Evolutionary conservation across 2,797 vertebrate genomes (phyloP), one percentile per base, ranked within the genome.

Genomic region (Coreius guichenoti): DNA sequence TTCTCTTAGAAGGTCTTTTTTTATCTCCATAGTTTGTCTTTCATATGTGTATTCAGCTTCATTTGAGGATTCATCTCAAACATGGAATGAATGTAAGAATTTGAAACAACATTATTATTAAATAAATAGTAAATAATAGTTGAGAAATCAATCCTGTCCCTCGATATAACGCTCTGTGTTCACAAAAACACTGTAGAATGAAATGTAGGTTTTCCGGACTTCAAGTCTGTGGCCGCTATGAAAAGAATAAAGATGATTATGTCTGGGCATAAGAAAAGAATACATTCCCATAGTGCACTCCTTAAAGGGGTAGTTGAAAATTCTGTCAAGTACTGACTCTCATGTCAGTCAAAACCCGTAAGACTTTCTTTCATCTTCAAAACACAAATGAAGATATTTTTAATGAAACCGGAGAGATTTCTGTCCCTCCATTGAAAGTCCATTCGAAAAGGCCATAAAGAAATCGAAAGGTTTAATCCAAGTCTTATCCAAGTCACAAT

Each of bases 81-180:
- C 17, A 45, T 16, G 2, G 5, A 81, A 33, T 21, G 31, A 69
- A 54, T 54, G 47, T 39, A 21, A 13, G 8, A 49, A 49, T n/a
- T 79, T 29, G 2, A 61, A 80, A 21, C 36, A 29, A 43, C 9
- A 58, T 58, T 45, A 11, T 6, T 3, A 33, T 17, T 26, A 26
- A 61, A 47, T 7, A 29, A 17, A 47, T 29, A 11, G 19, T 16
- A 65, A 65, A 65, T 65, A 65, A 65, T 31, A 65, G 26, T 65
- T 0, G 16, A 43, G 33, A 81, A 26, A 70, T 70, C 29, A 39
- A 21, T 56, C 8, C 29, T 79, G 82, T 89, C 88, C 80, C 9
- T 47, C 1, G 1, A 76, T 17, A 31, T 8, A 68, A 54, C 1
- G 13, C 8, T 72, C 12, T 0, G 2, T 47, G 31, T 70, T 56